Evolutionary conservation across 2,797 vertebrate genomes (phyloP).

Genomic region (Coendou prehensilis): DNA sequence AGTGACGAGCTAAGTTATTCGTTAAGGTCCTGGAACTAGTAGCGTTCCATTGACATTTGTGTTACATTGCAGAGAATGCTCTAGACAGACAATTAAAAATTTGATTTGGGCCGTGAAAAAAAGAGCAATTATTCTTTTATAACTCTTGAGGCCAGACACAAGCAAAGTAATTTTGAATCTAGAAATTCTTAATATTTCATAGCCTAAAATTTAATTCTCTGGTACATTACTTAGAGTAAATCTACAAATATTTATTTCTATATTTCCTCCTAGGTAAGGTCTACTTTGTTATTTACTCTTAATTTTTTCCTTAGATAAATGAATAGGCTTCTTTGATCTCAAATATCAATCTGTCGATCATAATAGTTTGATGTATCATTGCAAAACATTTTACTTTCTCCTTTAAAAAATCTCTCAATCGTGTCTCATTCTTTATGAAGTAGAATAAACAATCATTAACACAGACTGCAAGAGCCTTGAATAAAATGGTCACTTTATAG

Average conservation of each 20-base stretch:
- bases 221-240: not conserved
- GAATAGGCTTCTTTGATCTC: not conserved
- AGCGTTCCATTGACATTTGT: not conserved
- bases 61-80: not conserved
- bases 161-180: not conserved
- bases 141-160: not conserved
- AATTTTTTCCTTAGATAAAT: not conserved
- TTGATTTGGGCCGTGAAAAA: not conserved
- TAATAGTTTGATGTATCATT: slow-evolving; percentile 1
- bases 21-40: too few species aligned
- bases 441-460: not conserved
- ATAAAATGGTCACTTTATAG: not conserved
- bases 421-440: not conserved
- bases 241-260: not conserved
- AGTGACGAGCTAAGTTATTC: not conserved
- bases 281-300: not conserved
- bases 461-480: not conserved
- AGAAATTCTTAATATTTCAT: not conserved
- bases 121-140: not conserved
- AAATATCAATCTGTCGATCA: not conserved
- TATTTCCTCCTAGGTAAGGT: not conserved
- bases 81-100: not conserved
- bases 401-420: not conserved
- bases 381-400: not conserved
- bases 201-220: not conserved